These are phyloP conservation scores for Tringa solitaria DNA, from an alignment of 2,113 vertebrate genomes.

Conservation along the genomic window DNA sequence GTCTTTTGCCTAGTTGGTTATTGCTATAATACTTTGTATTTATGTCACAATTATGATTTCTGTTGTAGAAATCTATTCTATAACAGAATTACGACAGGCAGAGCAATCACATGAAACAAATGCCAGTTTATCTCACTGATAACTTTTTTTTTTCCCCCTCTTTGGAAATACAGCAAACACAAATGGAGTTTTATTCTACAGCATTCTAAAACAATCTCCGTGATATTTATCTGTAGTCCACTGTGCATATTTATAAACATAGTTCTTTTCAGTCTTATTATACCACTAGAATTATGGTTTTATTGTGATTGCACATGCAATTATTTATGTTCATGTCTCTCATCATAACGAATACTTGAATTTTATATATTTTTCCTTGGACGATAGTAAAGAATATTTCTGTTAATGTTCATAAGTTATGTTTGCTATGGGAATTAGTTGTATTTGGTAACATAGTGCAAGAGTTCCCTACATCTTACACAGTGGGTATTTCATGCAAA, in stretches of 20 bases:
- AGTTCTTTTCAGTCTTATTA: slow-evolving; percentile 1
- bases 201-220: neutral
- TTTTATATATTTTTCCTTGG: neutral
- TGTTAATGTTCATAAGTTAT: neutral
- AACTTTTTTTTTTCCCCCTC: slow-evolving; percentile 6
- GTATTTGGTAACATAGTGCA: neutral
- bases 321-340: slow-evolving; percentile 23
- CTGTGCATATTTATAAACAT: neutral
- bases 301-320: neutral
- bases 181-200: slow-evolving; percentile 24
- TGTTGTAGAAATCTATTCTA: slow-evolving; percentile 46
- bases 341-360: neutral
- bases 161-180: neutral
- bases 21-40: slow-evolving; percentile 44
- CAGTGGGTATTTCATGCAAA: neutral
- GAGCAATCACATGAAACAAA: slow-evolving; percentile 4
- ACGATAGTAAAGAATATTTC: neutral
- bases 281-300: neutral
- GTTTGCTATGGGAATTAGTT: neutral
- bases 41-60: slow-evolving; percentile 50
- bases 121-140: slow-evolving; percentile 17
- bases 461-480: neutral
- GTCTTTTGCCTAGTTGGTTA: slow-evolving; percentile 22
- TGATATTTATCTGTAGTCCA: slow-evolving; percentile 19
- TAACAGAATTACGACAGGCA: slow-evolving; percentile 4